Evolutionary conservation across 2,888 invertebrate genomes (phyloP).

Genomic region (Heliconius aoede): DNA sequence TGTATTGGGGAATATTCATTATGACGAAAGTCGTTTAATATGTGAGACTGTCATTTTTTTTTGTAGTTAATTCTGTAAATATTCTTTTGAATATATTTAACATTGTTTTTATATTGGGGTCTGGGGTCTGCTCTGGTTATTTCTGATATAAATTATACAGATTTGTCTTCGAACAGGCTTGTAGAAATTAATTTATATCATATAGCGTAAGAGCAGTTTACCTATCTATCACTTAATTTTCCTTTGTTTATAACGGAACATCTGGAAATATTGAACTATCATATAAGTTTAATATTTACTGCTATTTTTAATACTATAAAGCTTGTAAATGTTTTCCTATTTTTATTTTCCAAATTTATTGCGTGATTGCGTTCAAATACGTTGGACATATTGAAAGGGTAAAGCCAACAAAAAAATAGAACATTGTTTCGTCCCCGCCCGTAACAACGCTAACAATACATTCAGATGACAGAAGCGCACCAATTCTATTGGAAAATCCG

Average conservation of each 20-base stretch:
- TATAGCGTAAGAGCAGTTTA: neutral
- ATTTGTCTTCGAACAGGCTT: neutral
- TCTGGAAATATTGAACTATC: neutral
- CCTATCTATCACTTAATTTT: neutral
- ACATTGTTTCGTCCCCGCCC: slow-evolving; percentile 63
- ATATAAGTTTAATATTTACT: neutral
- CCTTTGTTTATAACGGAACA: neutral
- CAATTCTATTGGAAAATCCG: slow-evolving; percentile 80
- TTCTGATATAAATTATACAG: neutral
- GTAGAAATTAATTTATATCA: neutral
- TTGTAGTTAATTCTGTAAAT: neutral
- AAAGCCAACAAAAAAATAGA: slow-evolving; percentile 66
- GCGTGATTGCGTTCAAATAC: slow-evolving; percentile 43
- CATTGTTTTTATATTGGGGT: neutral
- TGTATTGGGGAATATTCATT: slow-evolving; percentile 60
- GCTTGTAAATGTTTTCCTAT: neutral
- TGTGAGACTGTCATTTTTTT: neutral
- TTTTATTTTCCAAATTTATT: slow-evolving; percentile 28
- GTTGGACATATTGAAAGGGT: slow-evolving; percentile 55
- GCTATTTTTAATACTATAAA: neutral
- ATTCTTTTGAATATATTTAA: neutral
- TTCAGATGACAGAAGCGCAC: slow-evolving; percentile 60
- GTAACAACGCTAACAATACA: slow-evolving; percentile 60
- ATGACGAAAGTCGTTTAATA: neutral
- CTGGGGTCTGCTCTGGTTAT: neutral